phyloP scores from a whole-genome alignment of 1,140 invertebrate species.

The Brachionus rotundiformis region DNA sequence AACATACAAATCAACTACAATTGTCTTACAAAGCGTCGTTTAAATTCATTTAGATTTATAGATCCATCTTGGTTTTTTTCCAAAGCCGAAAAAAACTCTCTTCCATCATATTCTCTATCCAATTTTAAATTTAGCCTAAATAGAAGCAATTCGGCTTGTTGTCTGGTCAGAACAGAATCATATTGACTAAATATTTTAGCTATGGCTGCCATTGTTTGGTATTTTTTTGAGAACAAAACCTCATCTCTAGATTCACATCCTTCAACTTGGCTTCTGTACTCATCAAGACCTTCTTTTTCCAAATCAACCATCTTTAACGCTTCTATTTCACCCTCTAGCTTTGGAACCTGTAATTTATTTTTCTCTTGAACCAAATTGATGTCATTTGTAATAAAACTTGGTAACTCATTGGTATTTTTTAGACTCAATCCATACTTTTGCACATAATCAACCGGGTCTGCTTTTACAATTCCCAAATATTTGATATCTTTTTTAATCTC shows the following conservation, averaged over 20 bases:
- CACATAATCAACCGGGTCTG: slow-evolving; percentile 1
- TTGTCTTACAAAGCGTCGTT: neutral
- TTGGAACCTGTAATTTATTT: neutral
- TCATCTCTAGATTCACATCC: neutral
- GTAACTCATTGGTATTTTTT: neutral
- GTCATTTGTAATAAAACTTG: neutral
- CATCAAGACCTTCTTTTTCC: slow-evolving; percentile 9
- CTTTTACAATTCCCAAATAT: slow-evolving; percentile 35
- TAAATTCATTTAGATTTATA: neutral
- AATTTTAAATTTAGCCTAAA: neutral
- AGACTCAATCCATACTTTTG: neutral
- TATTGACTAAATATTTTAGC: neutral
- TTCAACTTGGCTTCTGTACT: neutral
- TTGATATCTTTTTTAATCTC: neutral
- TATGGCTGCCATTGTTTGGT: neutral
- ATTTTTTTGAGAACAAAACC: neutral
- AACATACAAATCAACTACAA: no score
- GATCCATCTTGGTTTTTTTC: neutral
- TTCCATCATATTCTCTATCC: neutral
- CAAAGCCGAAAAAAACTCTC: neutral
- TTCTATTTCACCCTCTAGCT: neutral
- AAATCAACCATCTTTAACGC: slow-evolving; percentile 36
- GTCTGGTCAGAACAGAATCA: neutral
- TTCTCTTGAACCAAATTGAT: neutral
- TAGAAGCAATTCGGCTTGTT: neutral